Evolutionary conservation across 2,797 vertebrate species (phyloP).

Genomic region (Rallus crepitans): DNA sequence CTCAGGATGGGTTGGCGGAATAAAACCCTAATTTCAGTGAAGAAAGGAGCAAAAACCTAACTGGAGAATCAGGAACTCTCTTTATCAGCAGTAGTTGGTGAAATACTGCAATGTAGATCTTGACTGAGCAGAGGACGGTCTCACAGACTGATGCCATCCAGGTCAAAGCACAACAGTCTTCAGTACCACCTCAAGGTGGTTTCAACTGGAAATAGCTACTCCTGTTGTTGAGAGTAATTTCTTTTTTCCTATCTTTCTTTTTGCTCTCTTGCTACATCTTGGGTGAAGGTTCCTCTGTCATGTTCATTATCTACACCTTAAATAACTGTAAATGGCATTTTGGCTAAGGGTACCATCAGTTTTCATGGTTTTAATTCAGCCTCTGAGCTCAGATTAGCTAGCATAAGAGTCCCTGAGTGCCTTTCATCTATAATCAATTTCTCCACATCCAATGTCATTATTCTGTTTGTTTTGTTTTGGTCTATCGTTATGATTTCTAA

Average conservation of each 20-base stretch:
- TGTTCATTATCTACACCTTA: neutral
- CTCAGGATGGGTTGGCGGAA: neutral
- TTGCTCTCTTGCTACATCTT: neutral
- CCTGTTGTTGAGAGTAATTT: neutral
- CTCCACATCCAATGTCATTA: neutral
- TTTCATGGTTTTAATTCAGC: slow-evolving; percentile 1
- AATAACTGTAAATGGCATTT: neutral
- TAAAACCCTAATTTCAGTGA: neutral
- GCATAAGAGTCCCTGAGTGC: neutral
- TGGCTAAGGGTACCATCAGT: neutral
- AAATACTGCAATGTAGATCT: neutral
- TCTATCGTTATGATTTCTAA: neutral
- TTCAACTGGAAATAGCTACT: neutral
- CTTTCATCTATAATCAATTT: neutral
- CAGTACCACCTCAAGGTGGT: neutral
- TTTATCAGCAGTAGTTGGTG: neutral
- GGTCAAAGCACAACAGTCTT: neutral
- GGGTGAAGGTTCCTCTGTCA: neutral
- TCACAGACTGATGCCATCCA: neutral
- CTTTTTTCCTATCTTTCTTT: neutral
- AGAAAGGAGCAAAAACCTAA: neutral
- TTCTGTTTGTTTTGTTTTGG: neutral
- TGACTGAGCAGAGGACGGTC: neutral
- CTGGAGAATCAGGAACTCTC: neutral
- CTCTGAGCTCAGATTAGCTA: neutral